Conservation (phyloP, 1,140 invertebrate genomes). For the Pemphigus obesinymphae region DNA sequence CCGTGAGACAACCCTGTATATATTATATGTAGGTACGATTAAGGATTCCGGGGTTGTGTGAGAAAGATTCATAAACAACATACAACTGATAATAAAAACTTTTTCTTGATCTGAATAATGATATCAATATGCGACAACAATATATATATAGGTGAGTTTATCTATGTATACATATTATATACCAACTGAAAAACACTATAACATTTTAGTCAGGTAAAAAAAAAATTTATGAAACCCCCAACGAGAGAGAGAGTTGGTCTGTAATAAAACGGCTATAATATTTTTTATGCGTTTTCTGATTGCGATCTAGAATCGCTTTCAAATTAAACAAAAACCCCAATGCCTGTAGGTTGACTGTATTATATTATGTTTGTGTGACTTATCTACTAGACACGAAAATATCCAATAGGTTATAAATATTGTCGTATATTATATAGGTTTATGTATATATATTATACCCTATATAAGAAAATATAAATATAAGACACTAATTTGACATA, state of each 20-base stretch:
- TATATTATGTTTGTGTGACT: background rate
- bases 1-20: background rate
- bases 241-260: background rate
- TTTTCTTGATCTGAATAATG: conserved; percentile 6
- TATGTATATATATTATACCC: too few species aligned
- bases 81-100: background rate
- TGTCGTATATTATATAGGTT: background rate
- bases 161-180: background rate
- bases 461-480: too few species aligned
- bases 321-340: conserved; percentile 17
- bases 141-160: background rate
- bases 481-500: background rate
- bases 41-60: background rate
- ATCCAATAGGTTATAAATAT: too few species aligned
- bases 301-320: conserved; percentile 25
- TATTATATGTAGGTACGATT: background rate
- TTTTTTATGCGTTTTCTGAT: conserved; percentile 36
- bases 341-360: background rate
- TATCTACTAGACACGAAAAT: background rate
- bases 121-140: background rate
- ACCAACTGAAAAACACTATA: background rate
- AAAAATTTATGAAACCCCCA: background rate
- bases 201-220: background rate
- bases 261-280: conserved; percentile 28
- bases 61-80: background rate